Conservation (phyloP, 2,113 vertebrate species). For the Edolisoma coerulescens region DNA sequence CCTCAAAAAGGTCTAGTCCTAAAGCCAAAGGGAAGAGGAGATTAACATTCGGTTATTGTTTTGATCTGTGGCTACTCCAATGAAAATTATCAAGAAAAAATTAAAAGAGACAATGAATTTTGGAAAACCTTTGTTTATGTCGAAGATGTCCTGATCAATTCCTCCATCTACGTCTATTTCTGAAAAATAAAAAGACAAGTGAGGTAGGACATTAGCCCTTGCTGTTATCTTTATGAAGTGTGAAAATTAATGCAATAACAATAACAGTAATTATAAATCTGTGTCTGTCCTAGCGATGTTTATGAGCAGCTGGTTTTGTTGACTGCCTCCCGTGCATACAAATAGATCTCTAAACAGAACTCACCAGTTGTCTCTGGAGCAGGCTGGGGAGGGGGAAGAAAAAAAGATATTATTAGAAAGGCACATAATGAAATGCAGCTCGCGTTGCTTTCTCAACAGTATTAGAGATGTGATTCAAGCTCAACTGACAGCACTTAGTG, state of each 20-base stretch:
- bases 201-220: conserved; percentile 27
- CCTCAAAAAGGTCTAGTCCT: conserved; percentile 84
- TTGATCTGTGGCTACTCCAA: background rate
- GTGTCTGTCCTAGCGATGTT: background rate
- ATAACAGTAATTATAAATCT: conserved; percentile 61
- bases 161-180: conserved; percentile 84
- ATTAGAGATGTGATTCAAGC: background rate
- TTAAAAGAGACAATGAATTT: background rate
- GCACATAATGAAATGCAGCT: conserved; percentile 9
- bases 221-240: conserved; percentile 53
- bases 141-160: conserved; percentile 84
- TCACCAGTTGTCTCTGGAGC: conserved; percentile 70
- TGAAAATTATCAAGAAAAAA: background rate
- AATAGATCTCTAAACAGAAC: conserved; percentile 61
- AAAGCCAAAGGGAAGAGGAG: conserved; percentile 70
- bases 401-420: conserved; percentile 56
- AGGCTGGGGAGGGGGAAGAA: conserved; percentile 63
- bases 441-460: background rate
- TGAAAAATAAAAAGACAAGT: conserved; percentile 62
- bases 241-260: conserved; percentile 55
- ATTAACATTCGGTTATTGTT: background rate
- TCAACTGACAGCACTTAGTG: background rate
- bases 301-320: conserved; percentile 48
- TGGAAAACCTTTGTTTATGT: conserved; percentile 89
- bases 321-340: conserved; percentile 6